A percentile compares a stretch with the other conserved stretches of the same genome.
Conservation (phyloP, 2,888 invertebrate species). For the Ornithoptera priamus region DNA sequence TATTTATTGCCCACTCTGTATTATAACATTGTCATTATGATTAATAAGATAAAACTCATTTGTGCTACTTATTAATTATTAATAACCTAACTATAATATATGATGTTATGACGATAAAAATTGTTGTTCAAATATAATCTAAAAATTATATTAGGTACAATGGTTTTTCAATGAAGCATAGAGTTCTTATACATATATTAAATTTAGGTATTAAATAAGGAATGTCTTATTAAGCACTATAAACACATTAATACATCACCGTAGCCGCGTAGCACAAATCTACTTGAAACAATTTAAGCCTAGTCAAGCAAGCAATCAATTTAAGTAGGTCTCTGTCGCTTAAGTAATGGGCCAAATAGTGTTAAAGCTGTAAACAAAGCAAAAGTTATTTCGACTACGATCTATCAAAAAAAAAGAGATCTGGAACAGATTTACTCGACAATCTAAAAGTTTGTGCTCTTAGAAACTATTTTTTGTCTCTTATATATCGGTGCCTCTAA, state of each 20-base stretch:
- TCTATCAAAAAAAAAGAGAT: slow-evolving; percentile 1
- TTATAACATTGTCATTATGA: too few species aligned
- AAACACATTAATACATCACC: neutral
- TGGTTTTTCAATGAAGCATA: too few species aligned
- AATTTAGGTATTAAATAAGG: neutral
- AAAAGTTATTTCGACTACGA: neutral
- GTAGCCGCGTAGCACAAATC: neutral
- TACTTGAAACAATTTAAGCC: neutral
- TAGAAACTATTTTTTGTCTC: slow-evolving; percentile 3
- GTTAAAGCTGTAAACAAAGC: neutral
- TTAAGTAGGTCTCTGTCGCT: neutral
- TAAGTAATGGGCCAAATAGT: neutral
- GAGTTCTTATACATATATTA: neutral
- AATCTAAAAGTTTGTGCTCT: slow-evolving; percentile 1
- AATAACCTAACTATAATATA: too few species aligned
- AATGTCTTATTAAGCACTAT: neutral
- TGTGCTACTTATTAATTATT: too few species aligned
- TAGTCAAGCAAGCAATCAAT: too few species aligned
- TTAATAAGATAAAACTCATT: too few species aligned
- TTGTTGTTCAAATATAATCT: too few species aligned
- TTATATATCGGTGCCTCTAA: neutral
- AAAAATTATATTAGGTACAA: too few species aligned
- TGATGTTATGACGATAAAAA: too few species aligned
- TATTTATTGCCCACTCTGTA: too few species aligned
- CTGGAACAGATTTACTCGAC: slow-evolving; percentile 6